phyloP scores from a whole-genome alignment of 2,797 vertebrate species.

The Hippopotamyrus pictus region DNA sequence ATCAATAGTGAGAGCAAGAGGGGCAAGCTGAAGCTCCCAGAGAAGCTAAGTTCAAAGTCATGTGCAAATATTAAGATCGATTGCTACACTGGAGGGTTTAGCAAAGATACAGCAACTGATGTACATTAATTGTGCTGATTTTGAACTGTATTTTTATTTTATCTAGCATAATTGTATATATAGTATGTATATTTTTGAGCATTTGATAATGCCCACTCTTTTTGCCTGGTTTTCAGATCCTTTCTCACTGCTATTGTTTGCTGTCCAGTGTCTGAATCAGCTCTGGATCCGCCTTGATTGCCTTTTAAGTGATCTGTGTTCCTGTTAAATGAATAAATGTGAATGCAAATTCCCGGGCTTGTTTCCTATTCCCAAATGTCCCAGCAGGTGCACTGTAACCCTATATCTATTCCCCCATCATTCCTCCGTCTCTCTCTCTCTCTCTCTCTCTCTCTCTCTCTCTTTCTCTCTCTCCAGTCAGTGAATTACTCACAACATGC shows the following conservation, averaged over 20 bases:
- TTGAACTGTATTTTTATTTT: background rate
- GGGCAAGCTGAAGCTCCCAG: background rate
- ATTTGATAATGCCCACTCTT: background rate
- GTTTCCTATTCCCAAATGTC: background rate
- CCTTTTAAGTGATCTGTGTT: background rate
- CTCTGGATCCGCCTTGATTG: background rate
- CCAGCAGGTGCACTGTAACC: slow-evolving; percentile 15
- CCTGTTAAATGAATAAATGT: slow-evolving; percentile 7
- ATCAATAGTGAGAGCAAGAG: background rate
- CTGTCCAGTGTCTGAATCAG: background rate
- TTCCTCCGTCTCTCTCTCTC: slow-evolving; percentile 12
- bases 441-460: background rate
- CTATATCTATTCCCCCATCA: slow-evolving; percentile 29
- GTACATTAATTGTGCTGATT: background rate
- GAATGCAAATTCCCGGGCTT: background rate
- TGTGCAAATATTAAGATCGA: background rate
- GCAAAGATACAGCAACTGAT: background rate
- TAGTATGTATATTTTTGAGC: background rate
- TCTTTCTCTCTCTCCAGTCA: background rate
- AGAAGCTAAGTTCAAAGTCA: background rate
- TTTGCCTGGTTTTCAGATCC: background rate
- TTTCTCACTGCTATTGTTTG: background rate
- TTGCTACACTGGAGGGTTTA: background rate
- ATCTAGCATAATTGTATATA: background rate
- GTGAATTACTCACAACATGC: slow-evolving; percentile 31